Base-by-base conservation (phyloP, 2,797 vertebrate genomes). In the Heterohyrax brucei region DNA sequence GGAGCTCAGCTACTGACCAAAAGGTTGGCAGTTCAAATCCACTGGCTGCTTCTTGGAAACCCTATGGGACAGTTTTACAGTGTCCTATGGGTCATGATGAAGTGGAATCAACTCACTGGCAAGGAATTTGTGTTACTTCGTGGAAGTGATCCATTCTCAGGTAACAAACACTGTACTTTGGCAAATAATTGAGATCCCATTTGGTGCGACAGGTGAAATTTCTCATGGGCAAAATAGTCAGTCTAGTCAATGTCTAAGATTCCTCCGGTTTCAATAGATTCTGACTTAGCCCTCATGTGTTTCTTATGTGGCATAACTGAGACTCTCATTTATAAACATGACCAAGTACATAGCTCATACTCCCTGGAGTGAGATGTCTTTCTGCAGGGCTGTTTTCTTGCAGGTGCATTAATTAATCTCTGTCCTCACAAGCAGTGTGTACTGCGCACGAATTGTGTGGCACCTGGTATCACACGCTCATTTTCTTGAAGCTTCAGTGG, bases 381-480 rank as follows among this genome's bases (percentile, higher is more conserved):
- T 19, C 9, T 26, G 70, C 68, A 80, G 30, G 46, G 18, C 13
- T 94, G 26, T 62, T 78, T 89, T 64, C 70, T 48, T 18, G 39
- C 44, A 89, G 39, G 19, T 24, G 2, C 21, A 2, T 48, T 44
- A 1, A 56, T 90, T 81, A 28, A 53, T 56, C 16, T 16, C 81
- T 92, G 79, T 75, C 56, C 46, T n/a, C 14, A 19, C 50, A 61
- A 0, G 33, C 26, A 5, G 7, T 86, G n/a, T 70, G 87, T 83
- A 30, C 72, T 5, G 33, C n/a, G 73, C 53, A 14, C 0, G 0
- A 24, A 48, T 5, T 30, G 0, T 13, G 10, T 85, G 56, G 56
- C 28, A 46, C 68, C 44, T 73, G 56, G 56, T 22, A 4, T 56
- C 10, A 33, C 87, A 48, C 3, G 5, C 61, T 50, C 53, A 16